phyloP scores from a whole-genome alignment of 2,888 invertebrate species.

The Portevinia maculata region DNA sequence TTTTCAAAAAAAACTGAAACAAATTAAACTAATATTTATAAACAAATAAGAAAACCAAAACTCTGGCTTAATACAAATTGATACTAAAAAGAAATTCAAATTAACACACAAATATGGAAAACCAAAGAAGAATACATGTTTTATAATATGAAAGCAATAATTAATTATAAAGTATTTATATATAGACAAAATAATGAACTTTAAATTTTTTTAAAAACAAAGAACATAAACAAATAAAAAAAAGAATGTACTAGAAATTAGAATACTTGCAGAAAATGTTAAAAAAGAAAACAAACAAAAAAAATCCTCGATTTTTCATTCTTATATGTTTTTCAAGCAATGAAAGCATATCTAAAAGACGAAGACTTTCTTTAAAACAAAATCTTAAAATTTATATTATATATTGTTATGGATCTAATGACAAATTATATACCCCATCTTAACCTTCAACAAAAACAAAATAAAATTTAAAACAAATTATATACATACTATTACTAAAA shows the following conservation, averaged over 20 bases:
- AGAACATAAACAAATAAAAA: conserved; percentile 45
- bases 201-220: conserved; percentile 62
- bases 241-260: conserved; percentile 52
- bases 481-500: conserved; percentile 47
- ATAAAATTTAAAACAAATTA: conserved; percentile 28
- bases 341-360: conserved; percentile 64
- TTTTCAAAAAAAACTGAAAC: conserved; percentile 38
- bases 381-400: conserved; percentile 53
- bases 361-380: conserved; percentile 63
- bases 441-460: conserved; percentile 33
- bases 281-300: too few species aligned
- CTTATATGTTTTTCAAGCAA: conserved; percentile 70
- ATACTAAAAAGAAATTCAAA: conserved; percentile 24
- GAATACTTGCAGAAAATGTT: conserved; percentile 66
- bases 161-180: conserved; percentile 72
- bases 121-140: conserved; percentile 61
- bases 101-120: conserved; percentile 31
- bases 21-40: conserved; percentile 39
- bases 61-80: conserved; percentile 61
- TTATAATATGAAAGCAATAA: conserved; percentile 74
- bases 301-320: conserved; percentile 51
- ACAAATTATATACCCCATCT: conserved; percentile 58
- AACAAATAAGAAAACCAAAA: conserved; percentile 32
- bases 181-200: conserved; percentile 47
- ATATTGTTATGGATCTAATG: conserved; percentile 60